These are phyloP conservation scores for Toxotes lorentzi DNA, from an alignment of 2,797 vertebrate genomes.

Conservation along the genomic window DNA sequence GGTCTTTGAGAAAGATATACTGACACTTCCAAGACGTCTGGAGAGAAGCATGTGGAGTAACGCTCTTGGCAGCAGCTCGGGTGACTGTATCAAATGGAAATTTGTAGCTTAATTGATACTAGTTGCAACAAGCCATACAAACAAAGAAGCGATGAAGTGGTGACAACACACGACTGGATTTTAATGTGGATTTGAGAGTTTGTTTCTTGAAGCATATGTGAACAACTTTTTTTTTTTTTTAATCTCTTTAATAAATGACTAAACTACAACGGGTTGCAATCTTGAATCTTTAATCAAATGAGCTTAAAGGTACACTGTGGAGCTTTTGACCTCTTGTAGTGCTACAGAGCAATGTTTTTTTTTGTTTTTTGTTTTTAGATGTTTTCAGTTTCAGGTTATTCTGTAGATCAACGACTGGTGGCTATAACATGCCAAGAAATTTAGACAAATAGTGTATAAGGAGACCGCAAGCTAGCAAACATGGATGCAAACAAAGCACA, in stretches of 20 bases:
- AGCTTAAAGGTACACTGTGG: background rate
- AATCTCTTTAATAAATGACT: background rate
- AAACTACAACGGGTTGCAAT: background rate
- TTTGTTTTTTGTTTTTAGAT: too few species aligned
- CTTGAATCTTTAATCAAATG: background rate
- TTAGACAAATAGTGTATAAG: too few species aligned
- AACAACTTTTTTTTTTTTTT: background rate
- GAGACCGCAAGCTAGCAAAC: background rate
- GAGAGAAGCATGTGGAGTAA: slow-evolving; percentile 64
- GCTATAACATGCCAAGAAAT: background rate
- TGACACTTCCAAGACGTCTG: slow-evolving; percentile 71
- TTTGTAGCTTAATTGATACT: slow-evolving; percentile 75
- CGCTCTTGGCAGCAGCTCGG: slow-evolving; percentile 62
- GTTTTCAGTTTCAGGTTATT: background rate
- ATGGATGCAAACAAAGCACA: background rate
- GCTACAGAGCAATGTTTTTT: background rate
- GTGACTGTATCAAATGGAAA: slow-evolving; percentile 68
- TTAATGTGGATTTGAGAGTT: slow-evolving; percentile 22
- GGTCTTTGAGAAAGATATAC: slow-evolving; percentile 64
- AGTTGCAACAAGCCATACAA: slow-evolving; percentile 65
- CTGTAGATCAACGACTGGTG: background rate
- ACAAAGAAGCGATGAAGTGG: slow-evolving; percentile 43
- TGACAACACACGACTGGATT: slow-evolving; percentile 42
- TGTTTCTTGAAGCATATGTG: slow-evolving; percentile 13
- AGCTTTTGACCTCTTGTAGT: background rate